A percentile compares a stretch with the other conserved stretches of the same genome.
Conservation (phyloP, 2,113 vertebrate species). For the Reinhardtius hippoglossoides region DNA sequence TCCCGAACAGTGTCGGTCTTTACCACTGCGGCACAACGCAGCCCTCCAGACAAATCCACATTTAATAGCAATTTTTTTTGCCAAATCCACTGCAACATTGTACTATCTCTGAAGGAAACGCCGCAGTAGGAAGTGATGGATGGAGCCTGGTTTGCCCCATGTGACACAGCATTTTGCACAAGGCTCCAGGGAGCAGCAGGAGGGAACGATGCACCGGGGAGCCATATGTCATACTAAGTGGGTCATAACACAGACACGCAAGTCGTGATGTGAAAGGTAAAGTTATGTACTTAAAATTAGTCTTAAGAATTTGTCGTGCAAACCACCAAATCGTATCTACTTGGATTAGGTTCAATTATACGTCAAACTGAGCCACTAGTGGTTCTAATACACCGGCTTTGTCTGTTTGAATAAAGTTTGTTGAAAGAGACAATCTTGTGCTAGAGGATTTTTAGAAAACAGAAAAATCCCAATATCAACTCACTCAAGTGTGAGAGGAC, state of each 20-base stretch:
- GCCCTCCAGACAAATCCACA: constrained; percentile 18
- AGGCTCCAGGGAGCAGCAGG: constrained; percentile 23
- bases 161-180: constrained; percentile 33
- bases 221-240: constrained; percentile 55
- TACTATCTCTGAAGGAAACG: constrained; percentile 20
- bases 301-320: background rate
- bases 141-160: constrained; percentile 18
- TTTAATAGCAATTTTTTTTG: constrained; percentile 16
- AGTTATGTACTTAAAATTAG: constrained; percentile 6
- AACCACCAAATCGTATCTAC: background rate
- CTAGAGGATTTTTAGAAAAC: background rate
- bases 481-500: background rate
- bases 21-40: constrained; percentile 14
- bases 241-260: constrained; percentile 54
- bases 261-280: constrained; percentile 49
- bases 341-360: background rate
- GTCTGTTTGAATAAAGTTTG: background rate
- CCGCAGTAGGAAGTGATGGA: constrained; percentile 34
- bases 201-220: constrained; percentile 37
- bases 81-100: constrained; percentile 14
- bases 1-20: background rate
- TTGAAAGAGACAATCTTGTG: constrained; percentile 2
- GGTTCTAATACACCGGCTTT: background rate
- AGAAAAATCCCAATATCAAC: constrained; percentile 20
- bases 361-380: background rate